A percentile compares a stretch with the other conserved stretches of the same genome.
phyloP scores from a whole-genome alignment of 2,113 vertebrate genomes.

The Coracopsis vasa region DNA sequence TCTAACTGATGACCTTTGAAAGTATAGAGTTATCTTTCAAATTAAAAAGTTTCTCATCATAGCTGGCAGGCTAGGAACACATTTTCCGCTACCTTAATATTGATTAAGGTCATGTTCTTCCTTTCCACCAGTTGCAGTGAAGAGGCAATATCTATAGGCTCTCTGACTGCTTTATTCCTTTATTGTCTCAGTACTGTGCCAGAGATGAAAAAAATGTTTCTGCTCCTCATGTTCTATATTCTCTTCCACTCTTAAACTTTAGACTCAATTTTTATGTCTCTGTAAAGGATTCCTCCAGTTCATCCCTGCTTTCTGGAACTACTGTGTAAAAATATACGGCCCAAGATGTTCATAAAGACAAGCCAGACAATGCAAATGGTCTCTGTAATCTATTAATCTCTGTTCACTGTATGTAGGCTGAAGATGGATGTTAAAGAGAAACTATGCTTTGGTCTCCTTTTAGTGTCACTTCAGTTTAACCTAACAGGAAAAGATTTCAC shows the following conservation, averaged over 20 bases:
- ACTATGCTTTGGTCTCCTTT: background rate
- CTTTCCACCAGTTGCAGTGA: background rate
- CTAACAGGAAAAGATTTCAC: background rate
- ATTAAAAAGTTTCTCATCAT: background rate
- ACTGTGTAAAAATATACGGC: background rate
- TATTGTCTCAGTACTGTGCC: background rate
- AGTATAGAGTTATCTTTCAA: background rate
- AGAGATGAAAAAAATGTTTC: background rate
- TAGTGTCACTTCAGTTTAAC: background rate
- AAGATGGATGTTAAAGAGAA: background rate
- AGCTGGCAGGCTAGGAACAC: background rate
- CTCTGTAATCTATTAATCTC: background rate
- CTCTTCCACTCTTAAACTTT: background rate
- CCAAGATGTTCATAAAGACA: background rate
- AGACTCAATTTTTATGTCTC: background rate
- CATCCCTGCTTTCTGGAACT: background rate
- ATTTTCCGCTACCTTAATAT: background rate
- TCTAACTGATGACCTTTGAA: background rate
- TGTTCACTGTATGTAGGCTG: background rate
- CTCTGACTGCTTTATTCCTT: background rate
- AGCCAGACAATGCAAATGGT: background rate
- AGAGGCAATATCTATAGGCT: background rate
- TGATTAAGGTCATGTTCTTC: background rate
- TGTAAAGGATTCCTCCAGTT: background rate
- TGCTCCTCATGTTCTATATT: background rate